Conservation (phyloP, 1,140 invertebrate species). For the Acromyrmex echinatior region DNA sequence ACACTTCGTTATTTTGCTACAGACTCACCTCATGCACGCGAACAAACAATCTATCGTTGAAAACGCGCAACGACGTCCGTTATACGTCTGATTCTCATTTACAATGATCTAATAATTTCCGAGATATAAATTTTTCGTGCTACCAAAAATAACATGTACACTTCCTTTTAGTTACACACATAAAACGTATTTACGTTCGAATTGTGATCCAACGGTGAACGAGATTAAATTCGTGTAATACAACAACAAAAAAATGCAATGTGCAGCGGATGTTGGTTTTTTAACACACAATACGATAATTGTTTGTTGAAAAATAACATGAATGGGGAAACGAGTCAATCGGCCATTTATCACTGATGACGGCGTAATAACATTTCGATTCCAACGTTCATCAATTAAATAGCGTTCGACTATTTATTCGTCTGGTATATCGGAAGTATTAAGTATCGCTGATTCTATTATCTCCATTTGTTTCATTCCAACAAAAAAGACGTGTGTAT, state of each 20-base stretch:
- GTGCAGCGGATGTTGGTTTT: neutral
- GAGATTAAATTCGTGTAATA: conserved; percentile 13
- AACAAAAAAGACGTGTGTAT: neutral
- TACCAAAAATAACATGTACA: conserved; percentile 2
- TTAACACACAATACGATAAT: conserved; percentile 22
- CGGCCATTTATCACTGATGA: neutral
- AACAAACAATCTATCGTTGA: conserved; percentile 36
- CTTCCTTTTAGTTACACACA: neutral
- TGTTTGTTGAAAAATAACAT: conserved; percentile 39
- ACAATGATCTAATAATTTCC: neutral
- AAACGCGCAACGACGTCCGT: neutral
- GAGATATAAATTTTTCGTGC: neutral
- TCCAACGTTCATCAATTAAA: conserved; percentile 35
- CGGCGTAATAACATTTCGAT: conserved; percentile 5
- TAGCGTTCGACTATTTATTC: conserved; percentile 25
- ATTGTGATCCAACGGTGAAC: neutral
- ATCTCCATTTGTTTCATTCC: neutral
- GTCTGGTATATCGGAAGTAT: neutral
- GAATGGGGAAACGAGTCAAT: neutral
- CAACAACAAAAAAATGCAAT: conserved; percentile 3
- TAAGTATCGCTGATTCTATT: neutral
- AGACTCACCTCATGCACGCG: neutral
- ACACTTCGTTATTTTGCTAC: neutral
- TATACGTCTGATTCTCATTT: neutral
- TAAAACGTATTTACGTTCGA: conserved; percentile 1